Evolutionary conservation across 1,140 invertebrate genomes (phyloP).

Genomic region (Globodera ellingtonae): DNA sequence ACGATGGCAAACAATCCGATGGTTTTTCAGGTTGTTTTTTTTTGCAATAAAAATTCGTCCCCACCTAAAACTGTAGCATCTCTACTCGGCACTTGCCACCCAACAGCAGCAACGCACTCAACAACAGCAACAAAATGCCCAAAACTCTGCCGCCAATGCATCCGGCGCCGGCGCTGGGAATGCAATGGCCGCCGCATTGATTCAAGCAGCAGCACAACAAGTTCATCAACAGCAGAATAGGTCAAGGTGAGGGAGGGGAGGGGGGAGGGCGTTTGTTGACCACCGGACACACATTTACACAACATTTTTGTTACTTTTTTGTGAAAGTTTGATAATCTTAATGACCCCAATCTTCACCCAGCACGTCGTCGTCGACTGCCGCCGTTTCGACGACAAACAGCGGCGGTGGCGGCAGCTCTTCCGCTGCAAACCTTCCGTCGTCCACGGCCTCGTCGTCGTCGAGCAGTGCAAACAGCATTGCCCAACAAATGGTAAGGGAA

Average conservation of each 20-base stretch:
- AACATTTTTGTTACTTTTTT: background rate
- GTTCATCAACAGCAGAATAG: conserved; percentile 17
- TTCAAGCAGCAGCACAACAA: background rate
- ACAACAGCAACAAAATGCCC: conserved; percentile 24
- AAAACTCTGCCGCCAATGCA: background rate
- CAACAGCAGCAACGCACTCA: conserved; percentile 19
- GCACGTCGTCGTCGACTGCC: conserved; percentile 10
- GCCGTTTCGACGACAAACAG: background rate
- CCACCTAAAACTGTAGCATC: conserved; percentile 2
- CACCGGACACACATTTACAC: no score
- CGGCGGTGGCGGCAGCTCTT: background rate
- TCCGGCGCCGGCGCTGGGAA: background rate
- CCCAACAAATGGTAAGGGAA: conserved; percentile 25
- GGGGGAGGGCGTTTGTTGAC: no score
- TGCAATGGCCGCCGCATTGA: conserved; percentile 8
- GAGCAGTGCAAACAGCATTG: conserved; percentile 32
- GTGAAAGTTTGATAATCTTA: background rate
- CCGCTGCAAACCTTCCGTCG: background rate
- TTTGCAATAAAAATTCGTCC: background rate
- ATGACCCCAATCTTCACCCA: background rate
- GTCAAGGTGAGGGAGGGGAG: background rate
- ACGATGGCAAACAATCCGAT: conserved; percentile 8
- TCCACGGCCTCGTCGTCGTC: conserved; percentile 2
- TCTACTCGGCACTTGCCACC: conserved; percentile 18
- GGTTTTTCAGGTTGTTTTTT: conserved; percentile 5